These are phyloP conservation scores for Catocala nupta DNA, from an alignment of 2,888 invertebrate species.

Conservation along the genomic window DNA sequence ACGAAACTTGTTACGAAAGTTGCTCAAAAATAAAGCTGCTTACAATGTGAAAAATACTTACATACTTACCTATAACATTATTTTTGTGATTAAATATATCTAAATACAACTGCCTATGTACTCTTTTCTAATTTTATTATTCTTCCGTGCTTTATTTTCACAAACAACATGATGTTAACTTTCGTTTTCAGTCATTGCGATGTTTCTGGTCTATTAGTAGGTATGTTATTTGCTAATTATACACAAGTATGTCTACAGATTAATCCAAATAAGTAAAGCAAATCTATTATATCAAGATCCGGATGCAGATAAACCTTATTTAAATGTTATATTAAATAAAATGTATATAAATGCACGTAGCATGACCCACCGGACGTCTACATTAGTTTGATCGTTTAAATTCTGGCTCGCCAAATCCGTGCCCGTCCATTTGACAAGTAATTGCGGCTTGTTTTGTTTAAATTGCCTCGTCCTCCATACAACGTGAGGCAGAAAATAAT, in stretches of 20 bases:
- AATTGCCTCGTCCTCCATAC: constrained; percentile 55
- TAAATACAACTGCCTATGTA: too few relatives aligned
- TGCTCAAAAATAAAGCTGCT: neutral
- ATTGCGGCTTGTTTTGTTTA: constrained; percentile 59
- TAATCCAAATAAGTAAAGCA: too few relatives aligned
- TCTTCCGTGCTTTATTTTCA: too few relatives aligned
- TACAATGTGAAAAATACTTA: neutral
- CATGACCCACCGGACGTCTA: constrained; percentile 22
- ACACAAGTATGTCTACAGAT: too few relatives aligned
- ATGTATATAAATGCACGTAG: constrained; percentile 4
- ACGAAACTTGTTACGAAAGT: too few relatives aligned
- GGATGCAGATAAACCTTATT: neutral
- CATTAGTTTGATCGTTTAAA: constrained; percentile 26
- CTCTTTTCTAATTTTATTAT: too few relatives aligned
- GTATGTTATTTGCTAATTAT: too few relatives aligned
- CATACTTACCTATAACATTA: neutral
- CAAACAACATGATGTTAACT: too few relatives aligned
- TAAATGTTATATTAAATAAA: neutral
- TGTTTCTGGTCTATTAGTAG: too few relatives aligned
- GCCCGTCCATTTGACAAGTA: constrained; percentile 57
- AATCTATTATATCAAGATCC: neutral
- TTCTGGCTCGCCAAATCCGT: constrained; percentile 54
- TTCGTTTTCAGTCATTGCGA: too few relatives aligned
- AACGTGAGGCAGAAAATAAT: neutral
- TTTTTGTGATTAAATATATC: neutral